Evolutionary conservation across 2,888 invertebrate species (phyloP), one percentile per base, ranked within the genome.

Genomic region (Melanchra persicariae): DNA sequence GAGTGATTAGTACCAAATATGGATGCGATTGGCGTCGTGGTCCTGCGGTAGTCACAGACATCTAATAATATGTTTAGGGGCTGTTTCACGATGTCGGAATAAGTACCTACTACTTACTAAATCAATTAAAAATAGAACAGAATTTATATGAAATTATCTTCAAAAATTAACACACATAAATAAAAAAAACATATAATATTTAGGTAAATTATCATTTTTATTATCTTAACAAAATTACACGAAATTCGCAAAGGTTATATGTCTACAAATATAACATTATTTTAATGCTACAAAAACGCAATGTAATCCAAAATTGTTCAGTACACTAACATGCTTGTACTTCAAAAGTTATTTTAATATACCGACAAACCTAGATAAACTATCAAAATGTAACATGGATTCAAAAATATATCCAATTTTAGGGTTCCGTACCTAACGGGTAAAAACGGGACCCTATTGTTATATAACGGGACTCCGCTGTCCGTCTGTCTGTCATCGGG

Each of bases 141-240:
- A 40, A 40, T 4, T 4, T 40, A 40, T 40, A 40, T 40, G 40
- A 40, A 15, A 40, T 40, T 40, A 40, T 40, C 40, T 15, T 5
- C 15, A 6, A 34, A 40, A 15, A 40, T 15, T 15, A 40, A 54
- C 5, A 19, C 5, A 19, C 7, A 45, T 1, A 61, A 81, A 57
- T 72, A 72, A 78, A 69, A 62, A 34, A n/a, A n/a, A n/a, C n/a
- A n/a, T n/a, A 5, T 19, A 49, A 1, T 19, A 8, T 24, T 30
- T 69, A 67, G 47, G 40, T 62, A 30, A 79, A 61, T 34, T 70
- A 75, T 70, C 72, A 61, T 68, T 65, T 74, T 82, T 85, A 79
- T 84, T 81, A 66, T 4, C 57, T 57, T 34, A 75, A 65, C 47
- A 70, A 71, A 74, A 60, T 49, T 67, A 51, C 59, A 72, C 61